phyloP scores from a whole-genome alignment of 2,113 vertebrate species.

The Phyllostomus hastatus region DNA sequence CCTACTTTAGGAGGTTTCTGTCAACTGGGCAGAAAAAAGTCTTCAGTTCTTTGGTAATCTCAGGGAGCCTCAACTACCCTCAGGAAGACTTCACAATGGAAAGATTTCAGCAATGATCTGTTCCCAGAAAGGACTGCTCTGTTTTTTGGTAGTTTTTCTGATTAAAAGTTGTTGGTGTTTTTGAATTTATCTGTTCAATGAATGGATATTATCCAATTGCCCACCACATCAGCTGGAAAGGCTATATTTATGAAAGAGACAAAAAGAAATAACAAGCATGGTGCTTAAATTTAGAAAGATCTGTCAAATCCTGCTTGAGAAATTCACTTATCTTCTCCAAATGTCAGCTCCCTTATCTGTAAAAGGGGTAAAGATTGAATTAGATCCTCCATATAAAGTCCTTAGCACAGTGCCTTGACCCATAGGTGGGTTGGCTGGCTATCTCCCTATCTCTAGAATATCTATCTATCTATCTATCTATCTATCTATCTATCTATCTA shows the following conservation, averaged over 20 bases:
- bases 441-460: background rate
- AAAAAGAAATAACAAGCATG: background rate
- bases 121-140: background rate
- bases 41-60: background rate
- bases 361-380: background rate
- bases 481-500: background rate
- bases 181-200: background rate
- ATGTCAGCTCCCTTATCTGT: background rate
- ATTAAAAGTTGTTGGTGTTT: background rate
- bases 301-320: background rate
- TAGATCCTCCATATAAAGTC: background rate
- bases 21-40: background rate
- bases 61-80: background rate
- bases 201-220: background rate
- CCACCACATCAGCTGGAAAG: background rate
- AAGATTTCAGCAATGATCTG: background rate
- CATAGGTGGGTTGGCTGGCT: background rate
- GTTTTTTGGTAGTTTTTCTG: background rate
- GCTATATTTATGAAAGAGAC: background rate
- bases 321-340: background rate
- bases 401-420: background rate
- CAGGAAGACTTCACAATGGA: background rate
- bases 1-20: background rate
- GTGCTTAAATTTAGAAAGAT: background rate
- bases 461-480: background rate